A percentile compares a stretch with the other conserved stretches of the same genome.
These are phyloP conservation scores for Spea bombifrons DNA, from an alignment of 2,113 vertebrate genomes.

Conservation along the genomic window DNA sequence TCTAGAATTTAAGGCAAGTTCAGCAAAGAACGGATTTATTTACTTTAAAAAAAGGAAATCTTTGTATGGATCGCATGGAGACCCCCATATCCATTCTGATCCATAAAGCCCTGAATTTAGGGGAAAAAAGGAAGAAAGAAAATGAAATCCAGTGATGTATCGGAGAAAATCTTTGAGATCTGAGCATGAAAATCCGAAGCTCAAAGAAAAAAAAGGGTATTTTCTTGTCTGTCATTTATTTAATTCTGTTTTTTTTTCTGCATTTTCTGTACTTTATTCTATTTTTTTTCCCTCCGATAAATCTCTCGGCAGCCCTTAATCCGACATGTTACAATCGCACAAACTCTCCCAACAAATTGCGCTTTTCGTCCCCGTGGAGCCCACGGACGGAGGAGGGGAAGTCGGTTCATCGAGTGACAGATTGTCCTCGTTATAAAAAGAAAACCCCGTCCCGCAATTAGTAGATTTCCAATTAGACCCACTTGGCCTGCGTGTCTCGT, in stretches of 20 bases:
- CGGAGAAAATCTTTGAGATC: conserved; percentile 4
- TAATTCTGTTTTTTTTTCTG: background rate
- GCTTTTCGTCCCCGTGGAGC: background rate
- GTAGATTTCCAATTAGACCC: background rate
- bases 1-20: too few species aligned
- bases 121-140: background rate
- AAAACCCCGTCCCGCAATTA: conserved; percentile 6
- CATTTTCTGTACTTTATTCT: background rate
- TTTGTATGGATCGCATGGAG: background rate
- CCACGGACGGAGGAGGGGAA: background rate
- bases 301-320: background rate
- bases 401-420: background rate
- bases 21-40: too few species aligned
- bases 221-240: background rate
- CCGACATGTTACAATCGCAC: conserved; percentile 2
- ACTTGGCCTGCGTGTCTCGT: background rate
- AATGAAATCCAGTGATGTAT: background rate
- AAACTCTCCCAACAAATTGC: conserved; percentile 4
- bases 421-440: background rate
- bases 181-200: conserved; percentile 1
- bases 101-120: conserved; percentile 6
- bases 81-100: conserved; percentile 1
- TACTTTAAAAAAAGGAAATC: background rate
- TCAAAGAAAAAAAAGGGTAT: background rate
- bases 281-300: background rate